phyloP scores from a whole-genome alignment of 2,797 vertebrate genomes.

The Enteromius afrohamiltoni region DNA sequence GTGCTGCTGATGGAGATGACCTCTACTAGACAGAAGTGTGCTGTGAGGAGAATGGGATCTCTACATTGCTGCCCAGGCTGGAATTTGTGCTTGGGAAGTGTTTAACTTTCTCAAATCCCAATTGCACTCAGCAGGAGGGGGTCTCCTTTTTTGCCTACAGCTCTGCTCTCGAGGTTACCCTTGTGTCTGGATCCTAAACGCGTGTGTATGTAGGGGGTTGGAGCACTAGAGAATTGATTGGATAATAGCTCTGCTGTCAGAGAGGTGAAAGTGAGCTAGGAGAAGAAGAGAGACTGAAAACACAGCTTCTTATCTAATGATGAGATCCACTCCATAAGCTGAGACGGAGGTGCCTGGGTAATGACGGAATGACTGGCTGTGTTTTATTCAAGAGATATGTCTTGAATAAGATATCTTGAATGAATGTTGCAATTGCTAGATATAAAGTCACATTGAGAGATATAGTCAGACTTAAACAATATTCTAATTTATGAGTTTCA shows the following conservation, averaged over 20 bases:
- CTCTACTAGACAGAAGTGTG: slow-evolving; percentile 74
- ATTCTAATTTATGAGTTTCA: background rate
- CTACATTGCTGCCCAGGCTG: slow-evolving; percentile 80
- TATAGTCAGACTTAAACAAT: background rate
- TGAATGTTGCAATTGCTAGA: background rate
- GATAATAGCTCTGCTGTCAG: slow-evolving; percentile 70
- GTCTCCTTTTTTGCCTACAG: slow-evolving; percentile 69
- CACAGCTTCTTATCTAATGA: slow-evolving; percentile 71
- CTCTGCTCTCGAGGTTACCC: slow-evolving; percentile 75
- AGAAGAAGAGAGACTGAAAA: slow-evolving; percentile 68
- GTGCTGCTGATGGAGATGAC: slow-evolving; percentile 72
- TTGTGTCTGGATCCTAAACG: slow-evolving; percentile 62
- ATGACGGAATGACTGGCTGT: slow-evolving; percentile 1
- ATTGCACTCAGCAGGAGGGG: slow-evolving; percentile 80
- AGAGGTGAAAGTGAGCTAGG: slow-evolving; percentile 73
- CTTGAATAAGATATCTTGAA: background rate
- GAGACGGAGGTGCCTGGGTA: background rate
- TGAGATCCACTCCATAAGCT: slow-evolving; percentile 67
- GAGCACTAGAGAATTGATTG: slow-evolving; percentile 68
- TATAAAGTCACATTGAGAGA: background rate
- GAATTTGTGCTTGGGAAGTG: slow-evolving; percentile 83
- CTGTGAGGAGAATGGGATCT: slow-evolving; percentile 77
- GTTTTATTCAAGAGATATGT: slow-evolving; percentile 17
- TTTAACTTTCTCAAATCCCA: slow-evolving; percentile 83
- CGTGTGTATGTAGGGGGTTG: slow-evolving; percentile 51